phyloP scores from a whole-genome alignment of 2,797 vertebrate species.

The Paguma larvata region DNA sequence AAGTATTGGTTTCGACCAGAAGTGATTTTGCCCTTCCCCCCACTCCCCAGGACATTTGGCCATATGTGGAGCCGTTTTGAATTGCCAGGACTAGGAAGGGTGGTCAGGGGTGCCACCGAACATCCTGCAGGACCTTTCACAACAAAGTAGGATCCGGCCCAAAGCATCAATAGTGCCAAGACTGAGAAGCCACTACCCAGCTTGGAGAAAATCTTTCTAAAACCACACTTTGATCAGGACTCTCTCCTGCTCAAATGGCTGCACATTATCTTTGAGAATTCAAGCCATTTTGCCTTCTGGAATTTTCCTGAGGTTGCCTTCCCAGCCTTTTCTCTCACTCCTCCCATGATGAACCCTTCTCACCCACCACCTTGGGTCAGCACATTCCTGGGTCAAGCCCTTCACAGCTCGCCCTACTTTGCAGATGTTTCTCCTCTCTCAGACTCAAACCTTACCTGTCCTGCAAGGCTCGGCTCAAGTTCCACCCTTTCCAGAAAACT shows the following conservation, averaged over 20 bases:
- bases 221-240: neutral
- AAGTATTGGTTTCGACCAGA: neutral
- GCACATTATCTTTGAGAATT: conserved; percentile 31
- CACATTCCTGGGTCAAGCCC: neutral
- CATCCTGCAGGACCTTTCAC: neutral
- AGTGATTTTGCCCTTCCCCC: neutral
- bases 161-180: neutral
- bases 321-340: neutral
- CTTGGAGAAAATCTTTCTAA: neutral
- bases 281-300: neutral
- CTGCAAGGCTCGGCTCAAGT: neutral
- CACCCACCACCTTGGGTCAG: neutral
- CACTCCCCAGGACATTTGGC: neutral
- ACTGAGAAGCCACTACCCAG: neutral
- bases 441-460: neutral
- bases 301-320: conserved; percentile 29
- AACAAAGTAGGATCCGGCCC: neutral
- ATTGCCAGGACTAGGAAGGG: neutral
- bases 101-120: neutral
- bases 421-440: neutral
- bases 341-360: neutral
- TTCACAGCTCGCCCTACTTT: neutral
- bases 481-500: neutral
- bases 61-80: neutral
- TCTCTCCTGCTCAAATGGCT: conserved; percentile 10